These are phyloP conservation scores for Drosophila arawakana DNA, from an alignment of 1,140 invertebrate genomes.

Conservation along the genomic window DNA sequence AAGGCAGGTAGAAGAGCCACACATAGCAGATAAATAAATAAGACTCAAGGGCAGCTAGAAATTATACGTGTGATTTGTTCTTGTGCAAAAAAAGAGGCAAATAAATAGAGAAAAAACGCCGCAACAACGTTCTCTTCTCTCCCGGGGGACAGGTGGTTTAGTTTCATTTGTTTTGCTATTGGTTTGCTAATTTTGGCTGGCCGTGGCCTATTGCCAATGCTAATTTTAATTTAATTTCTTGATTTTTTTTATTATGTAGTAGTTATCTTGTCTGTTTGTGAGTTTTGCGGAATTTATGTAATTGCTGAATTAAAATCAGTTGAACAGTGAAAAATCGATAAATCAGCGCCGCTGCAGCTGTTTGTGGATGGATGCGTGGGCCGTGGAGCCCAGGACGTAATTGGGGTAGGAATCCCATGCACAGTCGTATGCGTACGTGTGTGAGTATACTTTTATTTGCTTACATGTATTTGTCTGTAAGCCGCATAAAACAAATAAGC, in stretches of 20 bases:
- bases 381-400: constrained; percentile 62
- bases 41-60: constrained; percentile 74
- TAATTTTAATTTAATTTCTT: constrained; percentile 57
- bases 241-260: not conserved
- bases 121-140: not conserved
- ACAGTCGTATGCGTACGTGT: constrained; percentile 14
- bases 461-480: constrained; percentile 19
- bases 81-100: constrained; percentile 38
- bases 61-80: constrained; percentile 57
- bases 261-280: not conserved
- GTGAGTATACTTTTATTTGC: constrained; percentile 12
- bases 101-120: constrained; percentile 27
- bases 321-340: constrained; percentile 72
- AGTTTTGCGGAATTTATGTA: constrained; percentile 59
- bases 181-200: constrained; percentile 39
- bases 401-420: constrained; percentile 55
- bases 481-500: constrained; percentile 59
- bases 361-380: constrained; percentile 64
- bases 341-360: constrained; percentile 80
- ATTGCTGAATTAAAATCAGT: constrained; percentile 49
- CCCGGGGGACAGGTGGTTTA: constrained; percentile 43
- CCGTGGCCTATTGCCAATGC: constrained; percentile 42
- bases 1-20: constrained; percentile 65
- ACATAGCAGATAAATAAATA: constrained; percentile 40
- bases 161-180: constrained; percentile 32